These are phyloP conservation scores for Hydrocynus forskahlii DNA, from an alignment of 2,797 vertebrate species.

Conservation along the genomic window DNA sequence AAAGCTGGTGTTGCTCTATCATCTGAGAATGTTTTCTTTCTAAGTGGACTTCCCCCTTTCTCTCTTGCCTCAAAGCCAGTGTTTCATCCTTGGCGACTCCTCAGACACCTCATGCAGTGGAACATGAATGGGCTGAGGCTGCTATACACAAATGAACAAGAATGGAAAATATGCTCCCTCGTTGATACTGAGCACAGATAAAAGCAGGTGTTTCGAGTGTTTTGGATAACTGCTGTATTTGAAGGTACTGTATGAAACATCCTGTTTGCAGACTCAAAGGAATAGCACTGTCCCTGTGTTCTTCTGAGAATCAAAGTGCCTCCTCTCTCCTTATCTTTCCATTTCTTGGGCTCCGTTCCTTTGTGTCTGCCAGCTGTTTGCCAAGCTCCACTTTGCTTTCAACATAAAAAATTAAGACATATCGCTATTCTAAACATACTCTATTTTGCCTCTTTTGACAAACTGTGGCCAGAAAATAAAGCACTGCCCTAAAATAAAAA, in stretches of 20 bases:
- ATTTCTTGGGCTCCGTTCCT: conserved; percentile 58
- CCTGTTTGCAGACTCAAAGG: conserved; percentile 59
- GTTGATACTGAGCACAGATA: conserved; percentile 76
- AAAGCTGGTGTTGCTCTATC: conserved; percentile 71
- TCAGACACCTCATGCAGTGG: conserved; percentile 69
- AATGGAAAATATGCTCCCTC: conserved; percentile 75
- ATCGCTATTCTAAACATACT: conserved; percentile 65
- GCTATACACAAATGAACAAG: conserved; percentile 65
- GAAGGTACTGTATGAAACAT: conserved; percentile 72
- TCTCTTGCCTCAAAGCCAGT: conserved; percentile 49
- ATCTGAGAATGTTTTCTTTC: conserved; percentile 68
- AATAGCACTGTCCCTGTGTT: conserved; percentile 65
- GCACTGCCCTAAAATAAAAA: neutral
- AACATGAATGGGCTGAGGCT: conserved; percentile 62
- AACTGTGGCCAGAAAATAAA: conserved; percentile 53
- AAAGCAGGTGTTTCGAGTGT: conserved; percentile 75
- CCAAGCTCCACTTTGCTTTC: conserved; percentile 63
- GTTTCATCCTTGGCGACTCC: conserved; percentile 72
- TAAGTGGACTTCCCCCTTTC: conserved; percentile 61
- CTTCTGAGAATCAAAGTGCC: conserved; percentile 63
- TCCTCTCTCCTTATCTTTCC: conserved; percentile 70
- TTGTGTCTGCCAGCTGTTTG: conserved; percentile 65
- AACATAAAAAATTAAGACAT: conserved; percentile 55
- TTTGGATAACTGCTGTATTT: conserved; percentile 70
- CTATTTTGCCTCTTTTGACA: conserved; percentile 42